Base-by-base conservation (phyloP, 2,113 vertebrate genomes). In the Syngnathus typhle region DNA sequence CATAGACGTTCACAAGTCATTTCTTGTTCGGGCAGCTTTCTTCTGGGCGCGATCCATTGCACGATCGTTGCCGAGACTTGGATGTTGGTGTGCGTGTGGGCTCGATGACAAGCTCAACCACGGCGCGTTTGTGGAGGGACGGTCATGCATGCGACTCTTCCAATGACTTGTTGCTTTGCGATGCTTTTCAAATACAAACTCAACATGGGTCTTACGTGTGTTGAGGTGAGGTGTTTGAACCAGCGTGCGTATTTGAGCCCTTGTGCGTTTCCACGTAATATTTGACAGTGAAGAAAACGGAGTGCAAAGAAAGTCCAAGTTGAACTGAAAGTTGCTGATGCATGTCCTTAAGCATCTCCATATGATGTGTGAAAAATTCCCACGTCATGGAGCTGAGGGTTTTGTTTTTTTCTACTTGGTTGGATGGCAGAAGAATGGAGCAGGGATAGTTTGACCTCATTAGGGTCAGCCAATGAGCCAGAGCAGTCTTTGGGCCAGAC, bases 301-400 rank as follows among this genome's bases (percentile, higher is more conserved):
- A 73, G 69, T 55, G 72, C 77, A 72, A 54, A 72, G 78, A 80
- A 32, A 70, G 76, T 27, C 74, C 69, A 46, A 65, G 65, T 32
- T 23, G 78, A 47, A 41, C 69, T 64, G 71, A 59, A 32, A 72
- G 76, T 73, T 88, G 84, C 87, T 87, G 85, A 88, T 81, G 86
- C 88, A 88, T 77, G 67, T 60, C 66, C 67, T 60, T 69, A 8
- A 19, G 10, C 19, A 52, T 21, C 49, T 38, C 58, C 32, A 63
- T 52, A 6, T n/a, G 27, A 58, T 58, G 54, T 54, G 37, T 41
- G 41, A 54, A n/a, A 54, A 27, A 37, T 32, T 60, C 9, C 49
- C 60, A 44, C 58, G 44, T 32, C 67, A 23, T 46, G 39, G 7
- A 39, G 27, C 51, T 60, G 5, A 43, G n/a, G 38, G n/a, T 11